A percentile compares a stretch with the other conserved stretches of the same genome.
These are phyloP conservation scores for Lamellibrachia luymesi DNA, from an alignment of 1,140 invertebrate species.

Conservation along the genomic window DNA sequence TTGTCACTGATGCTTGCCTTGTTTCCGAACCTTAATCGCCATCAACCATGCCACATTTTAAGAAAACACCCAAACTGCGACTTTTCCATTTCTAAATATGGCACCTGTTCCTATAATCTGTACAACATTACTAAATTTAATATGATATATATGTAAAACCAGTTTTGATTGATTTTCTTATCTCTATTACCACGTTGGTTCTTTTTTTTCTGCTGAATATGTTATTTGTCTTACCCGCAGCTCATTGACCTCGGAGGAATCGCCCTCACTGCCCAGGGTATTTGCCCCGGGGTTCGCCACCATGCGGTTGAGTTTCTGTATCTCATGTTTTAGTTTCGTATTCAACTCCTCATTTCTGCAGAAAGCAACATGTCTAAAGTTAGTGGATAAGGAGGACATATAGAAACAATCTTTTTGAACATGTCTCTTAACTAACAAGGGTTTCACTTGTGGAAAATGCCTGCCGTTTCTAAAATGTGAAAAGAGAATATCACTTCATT, in stretches of 20 bases:
- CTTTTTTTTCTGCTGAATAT: background rate
- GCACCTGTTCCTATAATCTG: too few relatives aligned
- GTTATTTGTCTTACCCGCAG: background rate
- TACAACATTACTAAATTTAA: too few relatives aligned
- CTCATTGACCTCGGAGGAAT: background rate
- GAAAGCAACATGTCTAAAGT: background rate
- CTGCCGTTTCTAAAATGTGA: background rate
- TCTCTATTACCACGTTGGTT: background rate
- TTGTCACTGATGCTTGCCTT: too few relatives aligned
- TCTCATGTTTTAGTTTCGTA: slow-evolving; percentile 24
- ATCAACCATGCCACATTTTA: too few relatives aligned
- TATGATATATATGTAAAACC: too few relatives aligned
- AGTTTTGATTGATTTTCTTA: background rate
- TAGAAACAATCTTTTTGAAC: background rate
- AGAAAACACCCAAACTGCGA: too few relatives aligned
- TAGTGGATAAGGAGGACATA: background rate
- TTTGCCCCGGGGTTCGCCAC: slow-evolving; percentile 1
- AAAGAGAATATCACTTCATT: background rate
- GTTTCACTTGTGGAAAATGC: background rate
- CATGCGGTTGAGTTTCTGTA: slow-evolving; percentile 21
- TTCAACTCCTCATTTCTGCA: slow-evolving; percentile 27
- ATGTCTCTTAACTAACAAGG: background rate
- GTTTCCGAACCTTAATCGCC: too few relatives aligned
- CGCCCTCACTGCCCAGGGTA: background rate
- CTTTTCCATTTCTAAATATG: too few relatives aligned